Base-by-base conservation (phyloP, 2,888 invertebrate species). In the Achlya flavicornis region DNA sequence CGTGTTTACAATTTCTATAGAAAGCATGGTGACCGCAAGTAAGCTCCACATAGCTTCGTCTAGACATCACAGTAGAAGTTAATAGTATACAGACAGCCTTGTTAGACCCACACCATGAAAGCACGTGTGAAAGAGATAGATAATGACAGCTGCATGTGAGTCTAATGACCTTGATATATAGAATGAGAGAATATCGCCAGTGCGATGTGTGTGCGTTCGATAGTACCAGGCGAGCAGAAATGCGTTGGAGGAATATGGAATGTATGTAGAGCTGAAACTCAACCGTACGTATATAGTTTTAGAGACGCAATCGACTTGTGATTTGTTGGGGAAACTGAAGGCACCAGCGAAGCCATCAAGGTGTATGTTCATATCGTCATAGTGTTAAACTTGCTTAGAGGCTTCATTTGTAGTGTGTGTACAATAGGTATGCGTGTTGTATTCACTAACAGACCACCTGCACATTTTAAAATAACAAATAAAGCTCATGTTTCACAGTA, bases 141-240 rank as follows among this genome's bases (percentile, higher is more conserved):
- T 67, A 65, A 74, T 61, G 58, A 68, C 78, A 81, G 81, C 79
- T 85, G 84, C 82, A 85, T 87, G 86, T 85, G 83, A 81, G 85
- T 79, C 80, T 82, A 81, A 79, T 86, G 90, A 88, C 91, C 92
- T 91, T 92, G 89, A 91, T 91, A 81, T 86, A 83, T 87, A 86
- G 86, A 86, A 86, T 83, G 84, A 85, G 84, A 85, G 84, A 87
- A 83, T 79, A 76, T 81, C 83, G 79, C 76, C 82, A 81, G 81
- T 81, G 85, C 82, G 86, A 81, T 80, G 84, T 87, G 88, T 89
- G 90, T 89, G 87, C 82, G 87, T 83, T 83, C 73, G 72, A 79
- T 78, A 81, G 83, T 91, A 92, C 92, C 79, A 91, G 91, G 92
- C 79, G 75, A 71, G 67, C 87, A 92, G 85, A 85, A 85, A 78